Conservation (phyloP, 2,888 invertebrate species). For the Idaea dimidiata region DNA sequence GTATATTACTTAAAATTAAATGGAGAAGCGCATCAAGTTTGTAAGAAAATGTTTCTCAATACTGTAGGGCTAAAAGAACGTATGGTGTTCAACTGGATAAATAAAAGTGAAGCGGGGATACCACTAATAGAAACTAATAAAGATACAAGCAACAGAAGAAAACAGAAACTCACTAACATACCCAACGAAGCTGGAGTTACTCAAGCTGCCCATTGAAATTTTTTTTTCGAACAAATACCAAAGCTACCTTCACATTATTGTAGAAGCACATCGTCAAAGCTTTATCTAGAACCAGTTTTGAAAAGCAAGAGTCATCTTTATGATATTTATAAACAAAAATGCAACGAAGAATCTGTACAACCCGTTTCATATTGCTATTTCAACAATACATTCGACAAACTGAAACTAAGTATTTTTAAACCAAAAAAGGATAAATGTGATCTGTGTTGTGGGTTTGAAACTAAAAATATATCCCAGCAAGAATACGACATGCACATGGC, state of each 20-base stretch:
- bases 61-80: slow-evolving; percentile 15
- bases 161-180: slow-evolving; percentile 12
- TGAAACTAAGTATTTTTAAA: slow-evolving; percentile 8
- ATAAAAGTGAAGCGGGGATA: slow-evolving; percentile 10
- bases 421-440: slow-evolving; percentile 13
- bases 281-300: slow-evolving; percentile 15
- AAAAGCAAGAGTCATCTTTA: slow-evolving; percentile 11
- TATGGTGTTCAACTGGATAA: slow-evolving; percentile 13
- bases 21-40: slow-evolving; percentile 14
- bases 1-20: slow-evolving; percentile 13
- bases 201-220: slow-evolving; percentile 12
- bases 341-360: slow-evolving; percentile 11
- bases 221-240: slow-evolving; percentile 12
- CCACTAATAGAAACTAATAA: slow-evolving; percentile 12
- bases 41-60: slow-evolving; percentile 18
- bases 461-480: slow-evolving; percentile 6
- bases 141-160: slow-evolving; percentile 10
- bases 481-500: slow-evolving; percentile 8
- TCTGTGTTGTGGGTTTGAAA: slow-evolving; percentile 6
- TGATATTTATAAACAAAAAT: slow-evolving; percentile 14
- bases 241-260: slow-evolving; percentile 15
- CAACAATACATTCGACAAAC: slow-evolving; percentile 1
- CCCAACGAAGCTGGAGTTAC: slow-evolving; percentile 10
- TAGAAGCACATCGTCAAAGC: slow-evolving; percentile 12
- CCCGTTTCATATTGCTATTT: slow-evolving; percentile 8